Base-by-base conservation (phyloP, 2,888 invertebrate species). In the Diarsia rubi region DNA sequence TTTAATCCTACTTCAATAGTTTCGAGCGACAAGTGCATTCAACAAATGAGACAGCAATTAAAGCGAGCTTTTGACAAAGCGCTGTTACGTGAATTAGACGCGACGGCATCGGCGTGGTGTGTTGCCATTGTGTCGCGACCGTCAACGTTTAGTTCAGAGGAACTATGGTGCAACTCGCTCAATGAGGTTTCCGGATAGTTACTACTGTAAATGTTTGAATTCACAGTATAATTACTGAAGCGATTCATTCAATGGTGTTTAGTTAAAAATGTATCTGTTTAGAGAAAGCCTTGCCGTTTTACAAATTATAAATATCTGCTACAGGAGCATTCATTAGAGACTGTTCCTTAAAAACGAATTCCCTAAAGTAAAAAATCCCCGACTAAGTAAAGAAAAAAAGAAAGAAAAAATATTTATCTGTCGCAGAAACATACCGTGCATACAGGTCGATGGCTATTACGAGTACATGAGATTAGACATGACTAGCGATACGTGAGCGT, bases 31-130 rank as follows among this genome's bases (percentile, higher is more conserved):
- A 69, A 73, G 47, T 64, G 69, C 79, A 74, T 79, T 74, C 65
- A 63, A 69, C 69, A 66, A 73, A 69, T 66, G 63, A 47, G 62
- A 63, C 72, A 78, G 66, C 74, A 82, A 82, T 82, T 82, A 78
- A 52, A 42, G 42, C 57, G 19, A 1, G 21, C 49, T 67, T 69
- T 77, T 45, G 72, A 69, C 69, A 59, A 70, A 70, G 69, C 65
- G 44, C 62, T 49, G 65, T 69, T 47, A 60, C 57, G 70, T 52
- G 52, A 78, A 78, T 52, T 57, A 81, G 54, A 52, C 14, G 60
- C 47, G 62, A n/a, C 59, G 44, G 19, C 49, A 27, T 19, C 21
- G n/a, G 16, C 66, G 64, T 16, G 31, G 31, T 44, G 27, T 27
- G n/a, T n/a, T 47, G 8, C 69, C 19, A 65, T 70, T 81, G 64